Percentiles rank a stretch among this genome's conserved stretches.
phyloP scores from a whole-genome alignment of 2,113 vertebrate genomes.

The Cromileptes altivelis region DNA sequence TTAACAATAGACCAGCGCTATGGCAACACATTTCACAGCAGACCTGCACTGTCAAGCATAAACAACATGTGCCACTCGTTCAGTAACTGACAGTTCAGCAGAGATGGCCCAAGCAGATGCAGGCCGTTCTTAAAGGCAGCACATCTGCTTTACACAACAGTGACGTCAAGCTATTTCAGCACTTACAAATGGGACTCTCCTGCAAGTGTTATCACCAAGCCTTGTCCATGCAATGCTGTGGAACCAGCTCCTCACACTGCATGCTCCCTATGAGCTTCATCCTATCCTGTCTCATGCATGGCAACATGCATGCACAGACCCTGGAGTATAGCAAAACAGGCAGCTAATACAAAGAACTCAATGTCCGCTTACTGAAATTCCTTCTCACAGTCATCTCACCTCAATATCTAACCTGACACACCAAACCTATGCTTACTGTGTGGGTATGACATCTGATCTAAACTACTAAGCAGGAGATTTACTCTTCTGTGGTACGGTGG shows the following conservation, averaged over 20 bases:
- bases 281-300: not conserved
- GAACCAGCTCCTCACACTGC: constrained; percentile 27
- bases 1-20: not conserved
- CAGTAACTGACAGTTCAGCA: not conserved
- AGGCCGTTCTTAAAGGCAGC: too few relatives aligned
- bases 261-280: not conserved
- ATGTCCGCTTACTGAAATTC: not conserved
- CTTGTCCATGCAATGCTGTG: constrained; percentile 1
- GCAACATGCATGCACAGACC: not conserved
- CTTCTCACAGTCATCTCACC: not conserved
- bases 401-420: not conserved
- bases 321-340: not conserved
- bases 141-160: not conserved
- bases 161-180: not conserved
- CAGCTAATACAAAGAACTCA: not conserved
- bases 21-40: not conserved
- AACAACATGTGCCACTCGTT: not conserved
- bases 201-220: not conserved
- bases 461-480: not conserved
- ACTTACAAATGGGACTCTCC: not conserved
- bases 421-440: not conserved
- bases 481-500: not conserved
- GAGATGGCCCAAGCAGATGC: not conserved
- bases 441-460: not conserved
- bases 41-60: not conserved